Conservation (phyloP, 2,888 invertebrate genomes). For the Dusona sp. region DNA sequence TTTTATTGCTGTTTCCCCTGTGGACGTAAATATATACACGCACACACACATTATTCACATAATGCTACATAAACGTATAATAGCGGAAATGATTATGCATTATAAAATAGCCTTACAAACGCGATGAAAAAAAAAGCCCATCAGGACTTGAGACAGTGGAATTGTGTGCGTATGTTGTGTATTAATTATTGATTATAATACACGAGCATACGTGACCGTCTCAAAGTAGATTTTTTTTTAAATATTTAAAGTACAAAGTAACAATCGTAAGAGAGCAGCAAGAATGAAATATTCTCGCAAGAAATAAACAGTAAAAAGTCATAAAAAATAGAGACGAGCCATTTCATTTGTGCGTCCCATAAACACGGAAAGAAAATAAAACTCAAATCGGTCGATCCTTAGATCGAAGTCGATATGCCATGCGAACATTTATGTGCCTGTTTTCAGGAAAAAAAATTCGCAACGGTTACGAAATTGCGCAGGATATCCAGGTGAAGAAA, state of each 20-base stretch:
- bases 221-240: background rate
- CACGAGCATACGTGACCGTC: too few relatives aligned
- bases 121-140: constrained; percentile 7
- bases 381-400: background rate
- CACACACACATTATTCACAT: background rate
- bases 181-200: background rate
- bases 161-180: background rate
- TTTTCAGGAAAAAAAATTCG: background rate
- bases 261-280: background rate
- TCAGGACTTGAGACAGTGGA: background rate
- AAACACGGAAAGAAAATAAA: background rate
- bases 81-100: constrained; percentile 65
- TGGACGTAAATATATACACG: background rate
- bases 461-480: background rate
- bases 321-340: background rate
- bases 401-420: background rate
- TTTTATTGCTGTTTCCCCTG: constrained; percentile 38
- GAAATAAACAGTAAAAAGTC: background rate
- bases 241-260: background rate
- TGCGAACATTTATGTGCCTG: background rate
- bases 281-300: background rate
- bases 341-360: background rate
- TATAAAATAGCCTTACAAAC: constrained; percentile 26
- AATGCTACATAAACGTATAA: background rate
- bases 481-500: background rate